Conservation (phyloP, 2,113 vertebrate species). For the Rhodinocichla rosea region DNA sequence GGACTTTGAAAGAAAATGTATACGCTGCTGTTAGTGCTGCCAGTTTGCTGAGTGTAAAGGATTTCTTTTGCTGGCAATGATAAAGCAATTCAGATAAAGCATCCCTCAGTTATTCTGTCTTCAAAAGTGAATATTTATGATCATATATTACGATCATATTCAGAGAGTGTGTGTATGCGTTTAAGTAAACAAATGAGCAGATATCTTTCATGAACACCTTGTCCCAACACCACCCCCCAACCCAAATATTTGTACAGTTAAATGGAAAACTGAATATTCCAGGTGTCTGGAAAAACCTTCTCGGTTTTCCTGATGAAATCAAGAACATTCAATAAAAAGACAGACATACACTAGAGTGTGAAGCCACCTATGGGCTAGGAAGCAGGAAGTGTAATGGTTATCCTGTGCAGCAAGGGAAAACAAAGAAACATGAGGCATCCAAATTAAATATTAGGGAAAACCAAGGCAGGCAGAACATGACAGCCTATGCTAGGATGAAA, state of each 20-base stretch:
- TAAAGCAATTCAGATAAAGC: not conserved
- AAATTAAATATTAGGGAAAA: not conserved
- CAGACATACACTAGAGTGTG: not conserved
- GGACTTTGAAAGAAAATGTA: not conserved
- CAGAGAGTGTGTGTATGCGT: not conserved
- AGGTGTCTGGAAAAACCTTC: not conserved
- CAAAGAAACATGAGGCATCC: not conserved
- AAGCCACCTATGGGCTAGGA: not conserved
- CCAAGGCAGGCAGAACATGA: not conserved
- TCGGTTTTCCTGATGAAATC: not conserved
- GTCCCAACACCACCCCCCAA: accelerated
- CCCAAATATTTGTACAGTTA: not conserved
- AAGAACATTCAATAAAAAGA: not conserved
- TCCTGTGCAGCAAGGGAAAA: not conserved
- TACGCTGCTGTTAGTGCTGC: not conserved
- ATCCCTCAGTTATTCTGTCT: not conserved
- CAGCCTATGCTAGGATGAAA: not conserved
- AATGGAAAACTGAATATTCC: not conserved
- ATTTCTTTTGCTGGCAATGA: not conserved
- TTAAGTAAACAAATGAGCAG: not conserved
- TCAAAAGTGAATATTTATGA: not conserved
- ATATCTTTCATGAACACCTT: not conserved
- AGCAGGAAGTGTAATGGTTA: not conserved
- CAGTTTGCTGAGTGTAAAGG: not conserved
- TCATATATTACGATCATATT: too few relatives aligned